Evolutionary conservation across 2,113 vertebrate genomes (phyloP).

Genomic region (Tyto alba): DNA sequence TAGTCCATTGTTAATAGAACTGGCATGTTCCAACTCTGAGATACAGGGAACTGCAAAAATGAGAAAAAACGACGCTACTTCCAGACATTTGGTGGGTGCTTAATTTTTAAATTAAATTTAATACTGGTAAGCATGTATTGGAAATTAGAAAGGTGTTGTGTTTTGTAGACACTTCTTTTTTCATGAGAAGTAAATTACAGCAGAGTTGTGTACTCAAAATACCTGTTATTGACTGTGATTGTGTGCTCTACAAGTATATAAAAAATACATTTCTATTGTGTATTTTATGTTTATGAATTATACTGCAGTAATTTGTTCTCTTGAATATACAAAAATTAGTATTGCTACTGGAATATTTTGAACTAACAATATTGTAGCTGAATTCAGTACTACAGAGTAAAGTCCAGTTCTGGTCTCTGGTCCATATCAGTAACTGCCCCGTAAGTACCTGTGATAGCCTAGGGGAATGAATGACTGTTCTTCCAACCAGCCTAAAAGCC

Average conservation of each 20-base stretch:
- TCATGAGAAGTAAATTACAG: background rate
- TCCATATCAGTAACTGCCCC: background rate
- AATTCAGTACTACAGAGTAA: background rate
- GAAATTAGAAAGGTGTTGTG: background rate
- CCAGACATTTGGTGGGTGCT: constrained; percentile 14
- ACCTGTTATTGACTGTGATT: background rate
- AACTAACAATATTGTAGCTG: background rate
- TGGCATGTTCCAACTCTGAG: background rate
- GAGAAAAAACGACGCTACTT: background rate
- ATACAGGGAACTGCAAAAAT: background rate
- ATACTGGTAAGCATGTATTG: background rate
- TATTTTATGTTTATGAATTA: background rate
- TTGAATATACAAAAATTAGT: background rate
- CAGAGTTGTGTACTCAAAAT: background rate
- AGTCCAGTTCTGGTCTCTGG: background rate
- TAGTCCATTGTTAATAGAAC: background rate
- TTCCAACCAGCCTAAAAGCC: background rate
- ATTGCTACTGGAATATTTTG: background rate
- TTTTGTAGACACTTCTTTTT: background rate
- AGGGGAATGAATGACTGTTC: background rate
- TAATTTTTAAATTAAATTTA: background rate
- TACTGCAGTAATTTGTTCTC: background rate
- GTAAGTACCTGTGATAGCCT: background rate
- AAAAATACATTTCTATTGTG: background rate
- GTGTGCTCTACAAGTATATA: background rate